These are phyloP conservation scores for Lasioglossum albipes DNA, from an alignment of 1,140 invertebrate species.

Conservation along the genomic window DNA sequence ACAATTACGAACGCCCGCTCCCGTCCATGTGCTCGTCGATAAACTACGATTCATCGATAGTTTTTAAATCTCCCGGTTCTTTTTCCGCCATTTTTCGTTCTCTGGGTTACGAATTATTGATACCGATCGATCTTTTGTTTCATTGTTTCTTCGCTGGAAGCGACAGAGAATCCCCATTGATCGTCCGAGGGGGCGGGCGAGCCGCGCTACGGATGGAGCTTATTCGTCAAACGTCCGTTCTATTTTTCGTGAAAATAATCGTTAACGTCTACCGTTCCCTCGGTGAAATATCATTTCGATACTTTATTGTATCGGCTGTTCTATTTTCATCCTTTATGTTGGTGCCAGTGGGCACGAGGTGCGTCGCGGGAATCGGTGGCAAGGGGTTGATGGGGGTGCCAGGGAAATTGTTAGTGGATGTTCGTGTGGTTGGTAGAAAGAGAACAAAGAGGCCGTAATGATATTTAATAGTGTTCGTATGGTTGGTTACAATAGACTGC, in stretches of 20 bases:
- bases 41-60: background rate
- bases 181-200: background rate
- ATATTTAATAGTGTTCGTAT: too few relatives aligned
- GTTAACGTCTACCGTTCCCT: background rate
- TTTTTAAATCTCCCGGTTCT: background rate
- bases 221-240: background rate
- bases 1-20: conserved; percentile 12
- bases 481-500: too few relatives aligned
- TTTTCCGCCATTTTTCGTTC: background rate
- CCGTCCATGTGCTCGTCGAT: too few relatives aligned
- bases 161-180: background rate
- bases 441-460: too few relatives aligned
- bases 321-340: too few relatives aligned
- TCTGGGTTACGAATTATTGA: conserved; percentile 2
- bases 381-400: too few relatives aligned
- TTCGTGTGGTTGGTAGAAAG: too few relatives aligned
- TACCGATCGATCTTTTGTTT: conserved; percentile 6
- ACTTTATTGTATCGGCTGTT: background rate
- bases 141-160: background rate
- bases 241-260: conserved; percentile 2
- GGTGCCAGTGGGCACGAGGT: too few relatives aligned
- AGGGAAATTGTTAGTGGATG: too few relatives aligned
- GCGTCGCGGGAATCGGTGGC: too few relatives aligned
- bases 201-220: background rate
- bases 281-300: conserved; percentile 1